These are phyloP conservation scores for Neotoxoptera formosana DNA, from an alignment of 1,140 invertebrate genomes.

Conservation along the genomic window DNA sequence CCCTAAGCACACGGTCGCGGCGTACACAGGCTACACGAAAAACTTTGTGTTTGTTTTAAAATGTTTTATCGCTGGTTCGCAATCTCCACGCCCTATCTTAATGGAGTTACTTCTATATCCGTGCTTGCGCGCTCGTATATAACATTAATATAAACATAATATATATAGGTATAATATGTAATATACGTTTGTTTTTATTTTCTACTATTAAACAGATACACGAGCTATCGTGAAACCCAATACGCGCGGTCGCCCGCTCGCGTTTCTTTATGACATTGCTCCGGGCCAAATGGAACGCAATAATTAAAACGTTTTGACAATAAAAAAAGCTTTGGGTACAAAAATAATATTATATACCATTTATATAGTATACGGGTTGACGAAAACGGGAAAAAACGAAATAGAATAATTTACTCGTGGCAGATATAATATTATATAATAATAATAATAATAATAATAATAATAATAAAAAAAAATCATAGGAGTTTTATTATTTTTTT, in stretches of 20 bases:
- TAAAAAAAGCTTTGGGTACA: not conserved
- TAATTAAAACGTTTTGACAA: slow-evolving; percentile 29
- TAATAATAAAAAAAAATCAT: not conserved
- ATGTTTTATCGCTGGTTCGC: slow-evolving; percentile 48
- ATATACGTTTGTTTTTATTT: not conserved
- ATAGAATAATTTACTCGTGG: not conserved
- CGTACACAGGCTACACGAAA: slow-evolving; percentile 23
- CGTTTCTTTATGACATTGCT: slow-evolving; percentile 26
- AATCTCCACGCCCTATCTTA: slow-evolving; percentile 43
- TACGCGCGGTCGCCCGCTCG: not conserved
- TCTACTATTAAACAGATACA: not conserved
- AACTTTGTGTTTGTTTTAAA: slow-evolving; percentile 33
- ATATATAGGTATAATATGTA: not conserved
- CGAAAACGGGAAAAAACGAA: not conserved
- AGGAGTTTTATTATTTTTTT: not conserved
- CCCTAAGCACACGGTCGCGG: not conserved
- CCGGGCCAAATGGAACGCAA: slow-evolving; percentile 16
- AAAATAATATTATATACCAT: not conserved
- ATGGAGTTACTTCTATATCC: slow-evolving; percentile 17
- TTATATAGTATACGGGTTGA: not conserved
- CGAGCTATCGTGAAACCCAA: slow-evolving; percentile 9
- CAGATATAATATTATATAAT: not conserved
- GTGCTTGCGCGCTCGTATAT: not conserved
- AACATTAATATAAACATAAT: not conserved
- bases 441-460: not conserved